Percentiles rank a stretch among this genome's conserved stretches.
Conservation (phyloP, 2,888 invertebrate genomes). For the Ceriagrion tenellum region DNA sequence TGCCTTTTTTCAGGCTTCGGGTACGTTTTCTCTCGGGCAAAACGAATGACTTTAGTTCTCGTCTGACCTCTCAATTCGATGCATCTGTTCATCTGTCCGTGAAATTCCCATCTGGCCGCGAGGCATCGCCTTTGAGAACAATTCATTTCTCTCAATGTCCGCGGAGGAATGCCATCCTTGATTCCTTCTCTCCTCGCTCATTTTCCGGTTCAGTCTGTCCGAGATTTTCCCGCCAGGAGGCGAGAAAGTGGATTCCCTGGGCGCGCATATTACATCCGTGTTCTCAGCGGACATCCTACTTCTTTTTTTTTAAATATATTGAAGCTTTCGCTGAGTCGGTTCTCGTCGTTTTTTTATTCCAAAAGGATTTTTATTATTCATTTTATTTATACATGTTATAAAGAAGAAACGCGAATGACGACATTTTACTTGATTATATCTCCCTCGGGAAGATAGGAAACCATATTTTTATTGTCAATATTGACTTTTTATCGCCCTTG, state of each 20-base stretch:
- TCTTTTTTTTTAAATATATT: neutral
- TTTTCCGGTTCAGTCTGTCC: neutral
- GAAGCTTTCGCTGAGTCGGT: neutral
- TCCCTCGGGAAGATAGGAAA: too few species aligned
- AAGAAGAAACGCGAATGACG: too few species aligned
- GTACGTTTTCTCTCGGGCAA: neutral
- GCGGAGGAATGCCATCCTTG: neutral
- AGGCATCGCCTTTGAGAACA: neutral
- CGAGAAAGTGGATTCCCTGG: neutral
- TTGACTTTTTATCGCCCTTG: too few species aligned
- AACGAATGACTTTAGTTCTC: neutral
- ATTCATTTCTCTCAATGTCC: neutral
- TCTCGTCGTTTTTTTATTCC: neutral
- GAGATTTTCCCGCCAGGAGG: conserved; percentile 3
- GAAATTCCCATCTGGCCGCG: neutral
- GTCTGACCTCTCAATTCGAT: neutral
- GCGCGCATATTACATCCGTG: neutral
- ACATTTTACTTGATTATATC: too few species aligned
- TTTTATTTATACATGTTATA: too few species aligned
- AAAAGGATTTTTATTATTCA: too few species aligned
- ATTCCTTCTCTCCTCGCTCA: neutral
- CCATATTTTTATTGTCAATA: too few species aligned
- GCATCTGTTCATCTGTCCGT: neutral
- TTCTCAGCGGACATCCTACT: neutral
- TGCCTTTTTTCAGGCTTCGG: neutral